These are phyloP conservation scores for Saccostrea glomerata DNA, from an alignment of 1,140 invertebrate species.

Conservation along the genomic window DNA sequence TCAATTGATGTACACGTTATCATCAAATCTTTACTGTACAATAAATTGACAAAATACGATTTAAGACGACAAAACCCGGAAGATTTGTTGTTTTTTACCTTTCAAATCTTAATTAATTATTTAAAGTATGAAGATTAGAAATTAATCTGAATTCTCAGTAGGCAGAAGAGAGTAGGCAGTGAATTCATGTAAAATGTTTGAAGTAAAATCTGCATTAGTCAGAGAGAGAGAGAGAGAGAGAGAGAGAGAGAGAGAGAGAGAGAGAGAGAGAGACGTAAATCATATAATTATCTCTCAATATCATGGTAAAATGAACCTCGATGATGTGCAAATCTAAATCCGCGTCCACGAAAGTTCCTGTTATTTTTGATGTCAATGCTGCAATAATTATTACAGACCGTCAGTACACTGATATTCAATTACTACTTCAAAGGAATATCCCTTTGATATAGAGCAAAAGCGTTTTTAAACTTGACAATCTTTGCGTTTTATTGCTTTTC, in stretches of 20 bases:
- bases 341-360: slow-evolving; percentile 30
- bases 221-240: neutral
- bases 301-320: neutral
- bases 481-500: slow-evolving; percentile 31
- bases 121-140: neutral
- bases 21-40: neutral
- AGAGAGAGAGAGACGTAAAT: slow-evolving; percentile 13
- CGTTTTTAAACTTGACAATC: slow-evolving; percentile 36
- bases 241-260: slow-evolving; percentile 25
- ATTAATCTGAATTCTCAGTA: neutral
- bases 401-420: slow-evolving; percentile 27
- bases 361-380: slow-evolving; percentile 29
- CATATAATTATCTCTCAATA: slow-evolving; percentile 29
- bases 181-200: neutral
- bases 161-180: neutral
- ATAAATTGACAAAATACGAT: slow-evolving; percentile 31
- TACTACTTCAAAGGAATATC: slow-evolving; percentile 27
- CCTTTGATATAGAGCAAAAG: slow-evolving; percentile 35
- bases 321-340: slow-evolving; percentile 19
- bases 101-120: slow-evolving; percentile 22
- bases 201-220: neutral
- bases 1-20: slow-evolving; percentile 35
- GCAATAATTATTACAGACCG: slow-evolving; percentile 31
- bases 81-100: slow-evolving; percentile 10
- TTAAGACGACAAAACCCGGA: slow-evolving; percentile 16